phyloP scores from a whole-genome alignment of 2,113 vertebrate species.

The Drymodes brunneopygia region DNA sequence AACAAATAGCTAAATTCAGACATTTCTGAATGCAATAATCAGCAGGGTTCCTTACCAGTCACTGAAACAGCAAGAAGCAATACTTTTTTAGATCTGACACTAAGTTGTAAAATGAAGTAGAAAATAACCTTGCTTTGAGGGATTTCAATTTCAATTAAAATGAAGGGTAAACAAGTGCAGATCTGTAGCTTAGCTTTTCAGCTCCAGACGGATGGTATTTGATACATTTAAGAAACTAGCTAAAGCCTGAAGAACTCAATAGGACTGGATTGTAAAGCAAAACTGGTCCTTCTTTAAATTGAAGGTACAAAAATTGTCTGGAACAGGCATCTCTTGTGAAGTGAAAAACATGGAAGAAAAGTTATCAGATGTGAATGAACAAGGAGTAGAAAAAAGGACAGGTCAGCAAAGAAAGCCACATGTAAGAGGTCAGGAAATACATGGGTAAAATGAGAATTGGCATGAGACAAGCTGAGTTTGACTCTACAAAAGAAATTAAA shows the following conservation, averaged over 20 bases:
- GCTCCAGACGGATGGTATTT: neutral
- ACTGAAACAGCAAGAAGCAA: neutral
- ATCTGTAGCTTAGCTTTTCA: neutral
- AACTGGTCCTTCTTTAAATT: neutral
- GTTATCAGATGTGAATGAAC: neutral
- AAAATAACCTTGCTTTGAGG: neutral
- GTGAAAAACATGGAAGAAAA: neutral
- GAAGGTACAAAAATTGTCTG: neutral
- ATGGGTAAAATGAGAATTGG: neutral
- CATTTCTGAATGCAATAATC: neutral
- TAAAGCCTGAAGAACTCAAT: neutral
- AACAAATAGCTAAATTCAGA: neutral
- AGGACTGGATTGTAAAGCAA: neutral
- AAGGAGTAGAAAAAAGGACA: neutral
- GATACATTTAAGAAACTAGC: neutral
- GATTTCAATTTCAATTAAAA: slow-evolving; percentile 21
- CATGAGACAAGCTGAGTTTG: neutral
- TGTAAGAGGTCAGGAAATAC: neutral
- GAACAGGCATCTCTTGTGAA: neutral
- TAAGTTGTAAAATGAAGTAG: neutral
- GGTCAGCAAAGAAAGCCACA: neutral
- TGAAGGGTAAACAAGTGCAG: neutral
- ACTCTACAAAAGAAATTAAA: neutral
- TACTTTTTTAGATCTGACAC: neutral
- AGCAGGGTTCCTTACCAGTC: neutral